phyloP scores from a whole-genome alignment of 2,797 vertebrate species.

The Babyrousa celebensis region DNA sequence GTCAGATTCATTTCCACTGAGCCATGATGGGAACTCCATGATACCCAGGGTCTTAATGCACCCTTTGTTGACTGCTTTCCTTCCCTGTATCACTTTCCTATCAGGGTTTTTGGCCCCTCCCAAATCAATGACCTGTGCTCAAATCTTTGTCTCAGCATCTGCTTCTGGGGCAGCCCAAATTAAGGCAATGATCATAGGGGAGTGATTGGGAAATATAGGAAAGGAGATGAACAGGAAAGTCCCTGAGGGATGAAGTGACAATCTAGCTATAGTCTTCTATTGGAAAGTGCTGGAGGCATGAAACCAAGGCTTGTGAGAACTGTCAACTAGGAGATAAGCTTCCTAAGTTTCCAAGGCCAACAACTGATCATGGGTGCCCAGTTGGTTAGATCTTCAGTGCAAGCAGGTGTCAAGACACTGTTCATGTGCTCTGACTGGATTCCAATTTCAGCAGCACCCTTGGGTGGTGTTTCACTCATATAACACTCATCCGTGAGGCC shows the following conservation, averaged over 20 bases:
- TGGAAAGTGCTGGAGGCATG: not conserved
- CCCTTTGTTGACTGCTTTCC: not conserved
- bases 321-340: not conserved
- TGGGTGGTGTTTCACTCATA: slow-evolving; percentile 10
- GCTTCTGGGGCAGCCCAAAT: not conserved
- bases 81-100: not conserved
- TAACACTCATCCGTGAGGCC: not conserved
- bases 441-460: not conserved
- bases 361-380: not conserved
- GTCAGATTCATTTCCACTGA: no score
- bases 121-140: not conserved
- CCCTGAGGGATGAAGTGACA: not conserved
- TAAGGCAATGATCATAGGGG: not conserved
- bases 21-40: no score
- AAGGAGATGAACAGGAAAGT: not conserved
- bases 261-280: not conserved
- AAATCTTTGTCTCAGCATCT: not conserved
- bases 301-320: not conserved
- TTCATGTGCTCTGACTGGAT: slow-evolving; percentile 7
- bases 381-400: not conserved
- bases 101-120: not conserved
- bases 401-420: not conserved
- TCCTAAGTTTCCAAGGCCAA: slow-evolving; percentile 7
- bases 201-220: not conserved
- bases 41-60: not conserved